A percentile compares a stretch with the other conserved stretches of the same genome.
Evolutionary conservation across 2,888 invertebrate species (phyloP).

Genomic region (Apotomis turbidana): DNA sequence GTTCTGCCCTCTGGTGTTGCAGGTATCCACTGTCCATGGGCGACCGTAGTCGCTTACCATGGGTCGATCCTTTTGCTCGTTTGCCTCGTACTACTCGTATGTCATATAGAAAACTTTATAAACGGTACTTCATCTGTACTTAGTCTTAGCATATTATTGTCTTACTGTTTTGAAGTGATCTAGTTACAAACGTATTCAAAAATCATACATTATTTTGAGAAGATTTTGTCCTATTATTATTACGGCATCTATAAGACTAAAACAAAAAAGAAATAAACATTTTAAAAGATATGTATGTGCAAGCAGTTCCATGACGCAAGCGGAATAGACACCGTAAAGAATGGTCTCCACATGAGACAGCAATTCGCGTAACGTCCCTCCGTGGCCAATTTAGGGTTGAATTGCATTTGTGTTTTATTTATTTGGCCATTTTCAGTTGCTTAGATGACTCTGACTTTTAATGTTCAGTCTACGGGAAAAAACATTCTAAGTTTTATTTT

Average conservation of each 20-base stretch:
- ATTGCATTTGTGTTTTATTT: constrained; percentile 48
- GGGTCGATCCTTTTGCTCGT: no score
- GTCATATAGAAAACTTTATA: no score
- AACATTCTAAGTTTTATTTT: neutral
- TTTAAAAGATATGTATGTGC: constrained; percentile 36
- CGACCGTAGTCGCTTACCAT: no score
- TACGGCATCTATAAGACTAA: neutral
- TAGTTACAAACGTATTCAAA: no score
- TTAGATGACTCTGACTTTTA: constrained; percentile 10
- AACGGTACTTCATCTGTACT: no score
- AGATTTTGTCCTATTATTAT: no score
- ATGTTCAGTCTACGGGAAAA: neutral
- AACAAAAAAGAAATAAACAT: constrained; percentile 13
- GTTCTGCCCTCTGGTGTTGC: no score
- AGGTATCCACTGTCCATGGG: no score
- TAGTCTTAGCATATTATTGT: no score
- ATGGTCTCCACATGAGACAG: constrained; percentile 79
- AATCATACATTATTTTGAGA: no score
- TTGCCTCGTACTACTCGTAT: no score
- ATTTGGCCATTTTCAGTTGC: constrained; percentile 26
- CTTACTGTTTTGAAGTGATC: no score
- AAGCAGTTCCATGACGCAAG: constrained; percentile 26
- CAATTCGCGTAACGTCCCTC: constrained; percentile 64
- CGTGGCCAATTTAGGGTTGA: constrained; percentile 66
- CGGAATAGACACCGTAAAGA: constrained; percentile 76